These are phyloP conservation scores for Syngnathus rostellatus DNA, from an alignment of 2,797 vertebrate species.

Conservation along the genomic window DNA sequence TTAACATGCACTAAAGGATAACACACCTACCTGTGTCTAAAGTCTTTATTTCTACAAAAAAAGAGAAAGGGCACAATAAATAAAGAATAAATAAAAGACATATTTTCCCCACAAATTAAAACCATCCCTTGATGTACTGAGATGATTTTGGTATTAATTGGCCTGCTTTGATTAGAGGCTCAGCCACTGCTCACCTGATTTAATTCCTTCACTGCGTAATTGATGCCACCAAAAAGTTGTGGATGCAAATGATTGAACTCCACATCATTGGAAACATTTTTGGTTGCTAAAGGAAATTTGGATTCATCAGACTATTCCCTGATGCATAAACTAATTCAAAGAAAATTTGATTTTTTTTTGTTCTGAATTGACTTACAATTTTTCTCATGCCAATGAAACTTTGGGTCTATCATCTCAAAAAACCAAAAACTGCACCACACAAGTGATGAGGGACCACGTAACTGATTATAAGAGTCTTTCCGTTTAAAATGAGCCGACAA, in stretches of 20 bases:
- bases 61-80: constrained; percentile 32
- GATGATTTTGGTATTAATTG: not conserved
- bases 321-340: no score
- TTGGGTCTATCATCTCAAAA: no score
- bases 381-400: no score
- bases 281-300: no score
- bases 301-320: no score
- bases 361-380: no score
- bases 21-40: constrained; percentile 96
- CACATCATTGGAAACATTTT: no score
- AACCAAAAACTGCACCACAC: not conserved
- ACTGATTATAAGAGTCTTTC: not conserved
- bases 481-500: not conserved
- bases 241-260: no score
- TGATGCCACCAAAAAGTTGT: no score
- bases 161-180: not conserved
- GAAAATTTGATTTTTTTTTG: no score
- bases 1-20: constrained; percentile 21
- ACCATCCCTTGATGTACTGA: not conserved
- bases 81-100: constrained; percentile 28
- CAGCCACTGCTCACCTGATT: no score
- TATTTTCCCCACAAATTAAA: not conserved
- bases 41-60: constrained; percentile 96
- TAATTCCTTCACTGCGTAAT: no score
- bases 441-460: not conserved